phyloP scores from a whole-genome alignment of 2,113 vertebrate species.

The Scolopax mira region DNA sequence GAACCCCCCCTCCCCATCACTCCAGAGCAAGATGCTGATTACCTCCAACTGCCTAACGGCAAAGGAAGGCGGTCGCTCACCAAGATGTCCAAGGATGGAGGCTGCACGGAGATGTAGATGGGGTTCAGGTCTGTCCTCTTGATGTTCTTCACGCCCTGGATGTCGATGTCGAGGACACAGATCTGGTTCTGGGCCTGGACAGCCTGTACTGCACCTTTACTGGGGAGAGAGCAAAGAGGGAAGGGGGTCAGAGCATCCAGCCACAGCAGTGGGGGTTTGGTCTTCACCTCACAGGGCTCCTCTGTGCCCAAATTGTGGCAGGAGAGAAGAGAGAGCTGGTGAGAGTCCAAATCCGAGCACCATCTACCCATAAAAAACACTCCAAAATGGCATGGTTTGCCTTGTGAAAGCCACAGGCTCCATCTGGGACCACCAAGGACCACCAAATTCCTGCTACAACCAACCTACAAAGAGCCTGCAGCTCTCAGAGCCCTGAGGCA shows the following conservation, averaged over 20 bases:
- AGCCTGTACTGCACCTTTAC: constrained; percentile 87
- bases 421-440: background rate
- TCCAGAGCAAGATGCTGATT: background rate
- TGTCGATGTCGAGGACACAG: constrained; percentile 93
- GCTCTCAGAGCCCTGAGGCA: background rate
- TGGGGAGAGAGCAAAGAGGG: constrained; percentile 39
- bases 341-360: background rate
- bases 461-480: background rate
- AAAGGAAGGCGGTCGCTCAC: constrained; percentile 74
- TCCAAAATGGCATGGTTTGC: background rate
- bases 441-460: background rate
- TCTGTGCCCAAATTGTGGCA: rapidly evolving
- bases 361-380: background rate
- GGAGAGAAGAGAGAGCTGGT: background rate
- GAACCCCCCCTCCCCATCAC: background rate
- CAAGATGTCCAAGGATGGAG: constrained; percentile 85
- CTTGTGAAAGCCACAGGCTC: background rate
- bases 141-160: constrained; percentile 94
- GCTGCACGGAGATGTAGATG: constrained; percentile 92
- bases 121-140: constrained; percentile 88
- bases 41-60: constrained; percentile 32
- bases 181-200: constrained; percentile 94
- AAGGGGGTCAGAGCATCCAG: background rate
- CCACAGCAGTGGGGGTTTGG: rapidly evolving
- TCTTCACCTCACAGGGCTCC: background rate